Evolutionary conservation across 2,797 vertebrate genomes (phyloP).

Genomic region (Macropodus opercularis): DNA sequence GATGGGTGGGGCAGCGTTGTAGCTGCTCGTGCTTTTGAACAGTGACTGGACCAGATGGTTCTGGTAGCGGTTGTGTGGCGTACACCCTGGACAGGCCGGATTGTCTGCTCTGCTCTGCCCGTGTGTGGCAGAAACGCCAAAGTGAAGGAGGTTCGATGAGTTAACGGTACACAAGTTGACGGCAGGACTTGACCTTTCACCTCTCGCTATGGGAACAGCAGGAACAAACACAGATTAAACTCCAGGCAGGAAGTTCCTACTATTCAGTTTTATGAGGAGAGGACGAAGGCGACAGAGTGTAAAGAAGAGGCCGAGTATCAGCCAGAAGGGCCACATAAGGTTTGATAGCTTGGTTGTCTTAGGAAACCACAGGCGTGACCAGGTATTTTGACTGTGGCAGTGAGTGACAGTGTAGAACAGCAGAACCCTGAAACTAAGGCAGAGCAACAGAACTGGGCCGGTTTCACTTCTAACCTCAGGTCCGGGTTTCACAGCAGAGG

Average conservation of each 20-base stretch:
- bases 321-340: neutral
- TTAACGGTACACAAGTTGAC: constrained; percentile 40
- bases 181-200: constrained; percentile 59
- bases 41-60: too few relatives aligned
- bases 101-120: neutral
- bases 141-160: constrained; percentile 1
- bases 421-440: too few relatives aligned
- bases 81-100: too few relatives aligned
- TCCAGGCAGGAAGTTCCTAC: constrained; percentile 51
- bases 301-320: constrained; percentile 1
- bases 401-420: too few relatives aligned
- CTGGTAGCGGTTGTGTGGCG: too few relatives aligned
- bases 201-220: constrained; percentile 47
- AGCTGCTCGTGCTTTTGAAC: too few relatives aligned
- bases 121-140: neutral
- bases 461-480: too few relatives aligned
- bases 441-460: too few relatives aligned
- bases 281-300: constrained; percentile 4
- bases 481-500: too few relatives aligned
- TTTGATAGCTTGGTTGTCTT: too few relatives aligned
- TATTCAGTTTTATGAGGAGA: constrained; percentile 41
- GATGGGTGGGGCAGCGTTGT: neutral
- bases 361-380: too few relatives aligned
- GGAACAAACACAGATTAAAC: constrained; percentile 50
- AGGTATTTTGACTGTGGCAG: too few relatives aligned